Conservation (phyloP, 1,140 invertebrate species). For the Cherax quadricarinatus region DNA sequence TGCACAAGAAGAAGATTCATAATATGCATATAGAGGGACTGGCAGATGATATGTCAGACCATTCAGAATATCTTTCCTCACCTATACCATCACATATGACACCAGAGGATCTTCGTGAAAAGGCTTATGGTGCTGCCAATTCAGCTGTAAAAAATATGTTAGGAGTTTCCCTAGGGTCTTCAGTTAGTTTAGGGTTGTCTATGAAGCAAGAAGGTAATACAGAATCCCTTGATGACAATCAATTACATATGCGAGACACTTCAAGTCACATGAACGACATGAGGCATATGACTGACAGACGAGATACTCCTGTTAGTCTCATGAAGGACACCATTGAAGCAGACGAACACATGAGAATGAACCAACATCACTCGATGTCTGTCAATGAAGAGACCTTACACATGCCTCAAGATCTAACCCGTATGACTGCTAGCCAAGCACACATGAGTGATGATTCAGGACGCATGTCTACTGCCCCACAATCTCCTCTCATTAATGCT, state of each 20-base stretch:
- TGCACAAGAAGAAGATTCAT: constrained; percentile 72
- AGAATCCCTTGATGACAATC: constrained; percentile 65
- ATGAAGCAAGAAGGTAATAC: constrained; percentile 71
- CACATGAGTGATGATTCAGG: constrained; percentile 71
- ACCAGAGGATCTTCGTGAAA: constrained; percentile 61
- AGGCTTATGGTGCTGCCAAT: constrained; percentile 70
- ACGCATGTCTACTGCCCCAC: constrained; percentile 62
- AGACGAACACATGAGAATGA: constrained; percentile 63
- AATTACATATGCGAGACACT: constrained; percentile 56
- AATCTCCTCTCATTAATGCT: constrained; percentile 45
- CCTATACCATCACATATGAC: constrained; percentile 55
- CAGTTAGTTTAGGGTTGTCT: constrained; percentile 58
- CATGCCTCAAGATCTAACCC: constrained; percentile 72
- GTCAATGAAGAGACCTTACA: constrained; percentile 69
- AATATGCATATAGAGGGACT: constrained; percentile 70
- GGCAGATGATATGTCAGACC: constrained; percentile 59
- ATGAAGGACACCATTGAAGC: constrained; percentile 63
- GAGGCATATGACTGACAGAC: constrained; percentile 61
- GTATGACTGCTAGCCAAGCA: constrained; percentile 70
- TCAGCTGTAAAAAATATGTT: constrained; percentile 72
- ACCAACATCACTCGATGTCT: constrained; percentile 65
- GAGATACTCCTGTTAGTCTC: constrained; percentile 46
- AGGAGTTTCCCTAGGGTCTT: constrained; percentile 62
- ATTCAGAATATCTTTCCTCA: constrained; percentile 63
- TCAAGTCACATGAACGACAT: constrained; percentile 63